phyloP scores from a whole-genome alignment of 2,797 vertebrate genomes.

The Gallinago nigripennis region DNA sequence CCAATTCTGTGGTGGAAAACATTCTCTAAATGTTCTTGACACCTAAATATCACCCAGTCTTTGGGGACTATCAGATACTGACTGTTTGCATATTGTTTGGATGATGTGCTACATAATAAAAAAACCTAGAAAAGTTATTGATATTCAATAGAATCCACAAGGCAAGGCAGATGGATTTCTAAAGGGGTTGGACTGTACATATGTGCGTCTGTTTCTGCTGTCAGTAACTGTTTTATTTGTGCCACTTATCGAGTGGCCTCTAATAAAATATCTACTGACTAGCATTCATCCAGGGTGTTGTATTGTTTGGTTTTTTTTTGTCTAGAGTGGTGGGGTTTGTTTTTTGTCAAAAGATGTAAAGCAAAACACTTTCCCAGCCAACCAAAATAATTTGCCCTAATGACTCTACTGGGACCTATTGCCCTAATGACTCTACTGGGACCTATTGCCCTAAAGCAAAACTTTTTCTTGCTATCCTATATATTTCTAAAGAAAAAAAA shows the following conservation, averaged over 20 bases:
- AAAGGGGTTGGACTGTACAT: conserved; percentile 1
- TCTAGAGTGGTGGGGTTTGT: neutral
- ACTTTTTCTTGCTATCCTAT: neutral
- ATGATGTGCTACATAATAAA: neutral
- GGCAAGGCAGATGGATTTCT: conserved; percentile 51
- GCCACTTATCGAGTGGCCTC: neutral
- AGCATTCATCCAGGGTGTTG: neutral
- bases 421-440: neutral
- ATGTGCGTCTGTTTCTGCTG: neutral
- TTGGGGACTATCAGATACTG: neutral
- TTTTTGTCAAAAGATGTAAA: neutral
- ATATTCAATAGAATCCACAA: neutral
- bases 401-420: neutral
- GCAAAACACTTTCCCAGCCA: neutral
- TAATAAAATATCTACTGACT: neutral
- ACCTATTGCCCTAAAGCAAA: neutral
- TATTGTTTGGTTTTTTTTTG: neutral
- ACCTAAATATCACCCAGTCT: neutral
- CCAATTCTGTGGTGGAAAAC: neutral
- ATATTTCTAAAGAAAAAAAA: neutral
- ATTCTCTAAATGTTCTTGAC: neutral
- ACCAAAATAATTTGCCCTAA: neutral
- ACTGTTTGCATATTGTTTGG: conserved; percentile 10
- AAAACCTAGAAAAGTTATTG: neutral
- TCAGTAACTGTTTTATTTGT: conserved; percentile 29